Conservation (phyloP, 2,888 invertebrate species). For the Anagyrus pseudococci region DNA sequence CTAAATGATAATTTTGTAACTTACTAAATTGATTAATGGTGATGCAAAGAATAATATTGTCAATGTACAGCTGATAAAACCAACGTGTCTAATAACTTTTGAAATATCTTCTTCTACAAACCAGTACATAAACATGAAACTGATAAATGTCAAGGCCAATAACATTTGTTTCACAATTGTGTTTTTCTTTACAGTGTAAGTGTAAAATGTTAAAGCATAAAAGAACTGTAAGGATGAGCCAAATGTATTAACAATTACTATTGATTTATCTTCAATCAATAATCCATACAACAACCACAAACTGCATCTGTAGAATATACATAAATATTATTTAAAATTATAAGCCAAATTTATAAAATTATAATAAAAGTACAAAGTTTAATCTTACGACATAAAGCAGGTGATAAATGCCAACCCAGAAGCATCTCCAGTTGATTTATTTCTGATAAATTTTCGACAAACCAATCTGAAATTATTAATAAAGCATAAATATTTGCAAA, state of each 20-base stretch:
- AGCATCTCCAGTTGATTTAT: constrained; percentile 78
- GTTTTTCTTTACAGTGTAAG: constrained; percentile 76
- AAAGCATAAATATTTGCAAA: constrained; percentile 5
- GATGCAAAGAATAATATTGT: constrained; percentile 84
- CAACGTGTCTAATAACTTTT: constrained; percentile 69
- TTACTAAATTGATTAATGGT: constrained; percentile 77
- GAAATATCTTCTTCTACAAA: constrained; percentile 64
- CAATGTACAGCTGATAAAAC: constrained; percentile 74
- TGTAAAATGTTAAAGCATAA: constrained; percentile 75
- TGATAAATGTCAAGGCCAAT: constrained; percentile 64
- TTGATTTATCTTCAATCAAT: constrained; percentile 73
- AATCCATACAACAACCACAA: constrained; percentile 85
- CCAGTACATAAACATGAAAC: constrained; percentile 68
- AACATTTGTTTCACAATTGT: constrained; percentile 70
- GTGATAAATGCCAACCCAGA: constrained; percentile 80
- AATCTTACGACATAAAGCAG: constrained; percentile 75
- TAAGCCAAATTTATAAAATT: constrained; percentile 15
- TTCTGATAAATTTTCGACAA: constrained; percentile 76
- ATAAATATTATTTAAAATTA: constrained; percentile 22
- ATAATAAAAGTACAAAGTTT: constrained; percentile 5
- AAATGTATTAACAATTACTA: constrained; percentile 78
- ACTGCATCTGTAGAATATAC: constrained; percentile 68
- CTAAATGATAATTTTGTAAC: too few species aligned
- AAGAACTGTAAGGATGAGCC: constrained; percentile 75
- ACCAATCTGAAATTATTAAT: constrained; percentile 67